Conservation (phyloP, 2,113 vertebrate species). For the Chlorocebus sabaeus region DNA sequence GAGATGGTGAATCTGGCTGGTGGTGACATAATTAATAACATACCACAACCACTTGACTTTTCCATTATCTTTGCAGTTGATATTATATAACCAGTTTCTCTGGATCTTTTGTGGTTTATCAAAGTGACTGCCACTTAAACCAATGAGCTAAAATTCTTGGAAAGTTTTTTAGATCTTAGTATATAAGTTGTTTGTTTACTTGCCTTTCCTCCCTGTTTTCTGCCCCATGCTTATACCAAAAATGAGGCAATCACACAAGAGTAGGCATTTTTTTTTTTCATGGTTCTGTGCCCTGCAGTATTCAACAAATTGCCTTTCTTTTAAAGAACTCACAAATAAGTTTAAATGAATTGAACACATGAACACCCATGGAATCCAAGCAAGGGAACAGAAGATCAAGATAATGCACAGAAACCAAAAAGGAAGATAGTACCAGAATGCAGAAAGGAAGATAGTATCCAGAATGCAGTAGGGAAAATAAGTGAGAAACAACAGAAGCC, state of each 20-base stretch:
- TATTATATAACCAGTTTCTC: background rate
- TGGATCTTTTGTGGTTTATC: background rate
- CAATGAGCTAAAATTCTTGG: background rate
- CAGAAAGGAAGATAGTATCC: background rate
- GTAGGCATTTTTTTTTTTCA: background rate
- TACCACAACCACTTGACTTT: background rate
- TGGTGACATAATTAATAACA: background rate
- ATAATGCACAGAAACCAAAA: background rate
- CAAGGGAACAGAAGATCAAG: background rate
- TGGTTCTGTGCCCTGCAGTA: background rate
- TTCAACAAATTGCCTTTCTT: background rate
- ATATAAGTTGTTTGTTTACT: background rate
- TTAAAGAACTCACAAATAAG: background rate
- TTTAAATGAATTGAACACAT: background rate
- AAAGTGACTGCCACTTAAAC: background rate
- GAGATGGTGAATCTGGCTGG: background rate
- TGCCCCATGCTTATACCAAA: background rate
- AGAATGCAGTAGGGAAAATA: background rate
- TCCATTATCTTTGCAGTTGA: background rate
- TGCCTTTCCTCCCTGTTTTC: background rate
- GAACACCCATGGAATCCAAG: background rate
- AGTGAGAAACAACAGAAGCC: background rate
- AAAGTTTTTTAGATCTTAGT: background rate
- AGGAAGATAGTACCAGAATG: background rate
- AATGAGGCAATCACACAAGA: background rate